Evolutionary conservation across 2,888 invertebrate species (phyloP).

Genomic region (Tetragonula carbonaria): DNA sequence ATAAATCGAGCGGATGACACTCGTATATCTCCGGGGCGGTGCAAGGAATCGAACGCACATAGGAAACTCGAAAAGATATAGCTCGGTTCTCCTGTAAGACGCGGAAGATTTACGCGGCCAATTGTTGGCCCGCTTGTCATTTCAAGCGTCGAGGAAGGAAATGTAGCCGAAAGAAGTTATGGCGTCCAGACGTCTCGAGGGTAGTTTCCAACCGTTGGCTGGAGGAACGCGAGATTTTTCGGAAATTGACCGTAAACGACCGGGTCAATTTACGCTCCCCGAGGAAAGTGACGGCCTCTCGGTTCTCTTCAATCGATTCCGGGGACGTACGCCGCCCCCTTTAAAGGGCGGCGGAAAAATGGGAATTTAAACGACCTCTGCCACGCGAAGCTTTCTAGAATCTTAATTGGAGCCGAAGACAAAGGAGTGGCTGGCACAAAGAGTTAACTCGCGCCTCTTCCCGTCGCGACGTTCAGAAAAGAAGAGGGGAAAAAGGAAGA

Average conservation of each 20-base stretch:
- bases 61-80: constrained; percentile 4
- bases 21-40: constrained; percentile 9
- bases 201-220: constrained; percentile 3
- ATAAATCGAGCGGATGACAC: constrained; percentile 27
- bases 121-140: constrained; percentile 51
- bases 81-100: constrained; percentile 13
- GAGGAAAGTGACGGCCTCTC: constrained; percentile 48
- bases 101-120: constrained; percentile 36
- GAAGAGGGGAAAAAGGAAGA: neutral
- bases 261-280: constrained; percentile 57
- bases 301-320: constrained; percentile 49
- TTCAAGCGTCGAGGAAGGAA: constrained; percentile 41
- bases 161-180: constrained; percentile 54
- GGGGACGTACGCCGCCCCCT: constrained; percentile 21
- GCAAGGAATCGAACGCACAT: constrained; percentile 31
- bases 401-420: constrained; percentile 56
- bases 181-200: constrained; percentile 50
- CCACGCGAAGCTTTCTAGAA: constrained; percentile 51
- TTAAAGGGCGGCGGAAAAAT: constrained; percentile 43
- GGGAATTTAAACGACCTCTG: constrained; percentile 57
- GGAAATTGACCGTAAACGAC: constrained; percentile 64
- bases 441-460: constrained; percentile 27
- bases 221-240: constrained; percentile 57
- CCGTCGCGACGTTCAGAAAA: neutral
- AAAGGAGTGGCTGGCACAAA: constrained; percentile 26